Evolutionary conservation across 2,113 vertebrate species (phyloP).

Genomic region (Nothobranchius kuhntae): DNA sequence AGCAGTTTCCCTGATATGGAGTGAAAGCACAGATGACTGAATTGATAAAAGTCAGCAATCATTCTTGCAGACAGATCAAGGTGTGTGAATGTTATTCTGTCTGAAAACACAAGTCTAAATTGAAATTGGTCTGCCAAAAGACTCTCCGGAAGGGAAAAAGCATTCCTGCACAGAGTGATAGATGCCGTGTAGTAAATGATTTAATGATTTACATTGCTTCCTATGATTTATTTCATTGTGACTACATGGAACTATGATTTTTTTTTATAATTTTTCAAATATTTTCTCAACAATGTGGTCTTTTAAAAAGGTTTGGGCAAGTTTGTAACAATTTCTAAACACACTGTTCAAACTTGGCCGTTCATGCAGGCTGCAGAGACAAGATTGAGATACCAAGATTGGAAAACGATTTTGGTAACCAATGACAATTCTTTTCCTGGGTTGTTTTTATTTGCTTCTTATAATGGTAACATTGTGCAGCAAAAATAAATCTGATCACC

Average conservation of each 20-base stretch:
- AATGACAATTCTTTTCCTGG: no score
- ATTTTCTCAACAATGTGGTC: no score
- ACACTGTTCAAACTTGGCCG: no score
- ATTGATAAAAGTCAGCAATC: constrained; percentile 25
- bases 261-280: no score
- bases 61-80: constrained; percentile 18
- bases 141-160: neutral
- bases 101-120: constrained; percentile 2
- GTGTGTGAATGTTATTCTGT: constrained; percentile 5
- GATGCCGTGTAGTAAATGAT: neutral
- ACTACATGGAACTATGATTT: no score
- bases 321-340: no score
- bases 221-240: neutral
- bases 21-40: constrained; percentile 22
- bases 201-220: neutral
- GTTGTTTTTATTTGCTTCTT: neutral
- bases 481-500: no score
- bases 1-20: neutral
- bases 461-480: neutral
- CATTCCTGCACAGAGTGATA: neutral
- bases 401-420: no score
- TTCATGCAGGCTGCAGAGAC: no score
- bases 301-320: no score
- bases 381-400: no score
- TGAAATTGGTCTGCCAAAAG: neutral